Evolutionary conservation across 2,113 vertebrate species (phyloP).

Genomic region (Perca flavescens): DNA sequence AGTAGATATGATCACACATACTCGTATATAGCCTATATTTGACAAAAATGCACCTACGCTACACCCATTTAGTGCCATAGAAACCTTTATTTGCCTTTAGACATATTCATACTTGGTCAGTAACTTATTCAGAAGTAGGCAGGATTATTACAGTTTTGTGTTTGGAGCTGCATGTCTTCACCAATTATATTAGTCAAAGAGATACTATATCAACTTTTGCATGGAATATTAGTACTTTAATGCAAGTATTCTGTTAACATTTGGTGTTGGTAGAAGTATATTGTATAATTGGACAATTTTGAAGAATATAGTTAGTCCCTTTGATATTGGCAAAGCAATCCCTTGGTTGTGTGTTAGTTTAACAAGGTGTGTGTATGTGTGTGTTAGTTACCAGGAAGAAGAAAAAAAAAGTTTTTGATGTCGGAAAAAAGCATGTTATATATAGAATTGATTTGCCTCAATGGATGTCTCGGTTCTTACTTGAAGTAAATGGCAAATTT

Average conservation of each 20-base stretch:
- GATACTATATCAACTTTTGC: constrained; percentile 64
- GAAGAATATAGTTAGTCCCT: constrained; percentile 58
- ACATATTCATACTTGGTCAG: constrained; percentile 75
- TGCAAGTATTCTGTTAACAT: constrained; percentile 65
- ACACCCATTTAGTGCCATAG: constrained; percentile 85
- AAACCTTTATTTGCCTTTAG: constrained; percentile 86
- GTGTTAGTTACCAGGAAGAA: constrained; percentile 30
- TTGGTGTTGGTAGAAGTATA: constrained; percentile 58
- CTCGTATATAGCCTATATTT: constrained; percentile 77
- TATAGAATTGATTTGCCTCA: constrained; percentile 78
- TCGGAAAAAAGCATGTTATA: constrained; percentile 68
- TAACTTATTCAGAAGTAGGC: constrained; percentile 70
- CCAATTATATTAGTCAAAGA: constrained; percentile 54
- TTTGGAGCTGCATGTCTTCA: constrained; percentile 73
- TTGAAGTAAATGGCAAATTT: constrained; percentile 82
- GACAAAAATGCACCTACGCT: constrained; percentile 80
- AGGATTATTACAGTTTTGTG: constrained; percentile 66
- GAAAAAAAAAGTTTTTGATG: constrained; percentile 63
- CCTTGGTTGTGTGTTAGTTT: constrained; percentile 66
- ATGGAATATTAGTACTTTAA: constrained; percentile 69
- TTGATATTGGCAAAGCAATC: constrained; percentile 75
- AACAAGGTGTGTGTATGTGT: constrained; percentile 17
- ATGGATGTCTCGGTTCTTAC: constrained; percentile 80
- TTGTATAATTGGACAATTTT: constrained; percentile 74
- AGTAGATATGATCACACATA: constrained; percentile 68